Base-by-base conservation (phyloP, 2,888 invertebrate species). In the Melieria omissa region DNA sequence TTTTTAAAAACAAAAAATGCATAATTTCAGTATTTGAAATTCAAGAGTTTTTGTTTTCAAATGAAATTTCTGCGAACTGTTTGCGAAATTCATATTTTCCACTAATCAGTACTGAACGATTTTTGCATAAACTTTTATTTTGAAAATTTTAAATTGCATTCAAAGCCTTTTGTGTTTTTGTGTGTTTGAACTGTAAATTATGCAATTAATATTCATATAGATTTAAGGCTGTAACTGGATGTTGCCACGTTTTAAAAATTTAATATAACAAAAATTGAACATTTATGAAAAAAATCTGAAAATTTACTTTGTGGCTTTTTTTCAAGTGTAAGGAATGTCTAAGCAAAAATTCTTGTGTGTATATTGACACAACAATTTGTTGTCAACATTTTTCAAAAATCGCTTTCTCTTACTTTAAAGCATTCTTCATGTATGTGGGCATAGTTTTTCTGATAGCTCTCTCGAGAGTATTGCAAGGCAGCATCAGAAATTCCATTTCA, bases 51-150 rank as follows among this genome's bases (percentile, higher is more conserved):
- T 57, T 72, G 75, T 73, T 76, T 78, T 75, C 73, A 75, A 78
- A 79, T 78, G 77, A 77, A 76, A 78, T 76, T 77, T 74, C 16
- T 16, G 16, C 73, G 77, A 79, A 79, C 76, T 76, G 76, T 68
- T 64, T 70, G 41, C 10, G 52, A 52, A 52, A 10, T 10, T 52
- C 52, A 12, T 49, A n/a, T 65, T 42, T 10, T 55, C 16, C 16
- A 16, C 16, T 16, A 16, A 16, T 16, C 16, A 16, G 16, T 16
- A 16, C 16, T 16, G 16, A 2, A 16, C 16, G 16, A 16, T 16
- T 16, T 16, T 16, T 16, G 16, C 16, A 16, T 16, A 16, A 16
- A 16, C 16, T 16, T 16, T 16, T 16, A 16, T 16, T 2, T n/a
- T n/a, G 52, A 10, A 52, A n/a, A n/a, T 52, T 8, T 5, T 52